Base-by-base conservation (phyloP, 2,888 invertebrate species). In the Onchidella celtica region DNA sequence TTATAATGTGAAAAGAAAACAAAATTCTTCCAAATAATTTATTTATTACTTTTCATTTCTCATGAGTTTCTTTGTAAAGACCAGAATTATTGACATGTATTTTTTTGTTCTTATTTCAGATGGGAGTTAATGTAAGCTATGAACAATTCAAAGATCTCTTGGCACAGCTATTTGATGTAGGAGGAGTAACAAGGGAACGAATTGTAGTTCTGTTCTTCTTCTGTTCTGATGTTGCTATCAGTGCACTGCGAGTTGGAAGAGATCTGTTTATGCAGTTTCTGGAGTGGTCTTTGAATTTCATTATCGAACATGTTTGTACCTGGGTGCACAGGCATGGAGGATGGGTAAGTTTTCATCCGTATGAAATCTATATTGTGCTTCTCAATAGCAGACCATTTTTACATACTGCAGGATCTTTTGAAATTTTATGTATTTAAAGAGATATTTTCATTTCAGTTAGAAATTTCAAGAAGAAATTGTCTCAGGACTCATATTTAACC, bases 181-280 rank as follows among this genome's bases (percentile, higher is more conserved):
- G 86, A 36, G 88, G 88, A 0, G 87, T 92, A 24, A 90, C 90
- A 29, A 85, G 84, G n/a, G 88, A 90, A 79, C 84, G 91, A 55
- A 89, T 93, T 65, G 86, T 92, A 29, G 90, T 92, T 4, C 84
- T 93, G 21, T 92, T 93, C 85, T 90, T 87, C 85, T 93, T 93
- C 86, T 92, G 92, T 80, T 87, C 91, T 4, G 92, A 92, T 83
- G 85, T 93, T 57, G 89, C 91, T 63, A 89, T 92, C 75, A 84
- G 88, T 76, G 85, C 90, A 6, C 83, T 91, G 29, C 84, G 82
- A 27, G 61, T 83, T 2, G 86, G 88, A 6, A 70, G 83, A 6
- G 81, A 87, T n/a, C 68, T 87, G 69, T 91, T 88, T 81, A 70
- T 72, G 4, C 84, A 79, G 61, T 86, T 89, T 63, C 84, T 92